Base-by-base conservation (phyloP, 2,113 vertebrate genomes). In the Xenopus borealis region DNA sequence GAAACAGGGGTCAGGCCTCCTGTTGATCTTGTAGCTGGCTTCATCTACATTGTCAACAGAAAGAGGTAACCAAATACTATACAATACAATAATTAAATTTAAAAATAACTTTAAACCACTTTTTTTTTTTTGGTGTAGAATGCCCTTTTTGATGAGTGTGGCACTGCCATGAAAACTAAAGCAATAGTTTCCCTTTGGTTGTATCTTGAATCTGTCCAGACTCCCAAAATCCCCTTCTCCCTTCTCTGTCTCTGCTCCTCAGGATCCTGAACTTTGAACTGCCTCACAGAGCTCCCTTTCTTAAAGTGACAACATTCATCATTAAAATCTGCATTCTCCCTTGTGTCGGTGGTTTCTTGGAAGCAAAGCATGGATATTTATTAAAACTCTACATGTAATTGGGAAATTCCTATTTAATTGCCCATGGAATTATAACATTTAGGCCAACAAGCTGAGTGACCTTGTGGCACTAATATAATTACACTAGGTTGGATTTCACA, bases 261-360 rank as follows among this genome's bases (percentile, higher is more conserved):
- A 19, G 67, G 45, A 20, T 61, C 64, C 64, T 68, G 72, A 75
- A 61, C 72, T 75, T 52, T 75, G 72, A 59, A 68, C 72, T 66
- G 55, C 33, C 11, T 68, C 13, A 75, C 72, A 75, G 72, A 75
- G 72, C 65, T 46, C 65, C 44, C 72, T 68, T 75, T 75, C 72
- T 75, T 75, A 75, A 75, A 75, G 64, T 47, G 64, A 68, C 46
- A 81, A 77, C 17, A 66, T 78, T 83, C 83, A 69, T 82, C 61
- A 70, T 69, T 77, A 20, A 69, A 77, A 79, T 62, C 45, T 72
- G 0, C 64, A 79, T 72, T 66, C 78, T 76, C 76, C 77, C 64
- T 71, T 59, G 69, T 78, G 80, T 69, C 79, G 81, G 71, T 63
- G 46, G 53, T 16, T 50, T 59, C 64, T 45, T 66, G 45, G 53